Percentiles rank a stretch among this genome's conserved stretches.
These are phyloP conservation scores for Bothrops jararaca DNA, from an alignment of 2,113 vertebrate species.

Conservation along the genomic window DNA sequence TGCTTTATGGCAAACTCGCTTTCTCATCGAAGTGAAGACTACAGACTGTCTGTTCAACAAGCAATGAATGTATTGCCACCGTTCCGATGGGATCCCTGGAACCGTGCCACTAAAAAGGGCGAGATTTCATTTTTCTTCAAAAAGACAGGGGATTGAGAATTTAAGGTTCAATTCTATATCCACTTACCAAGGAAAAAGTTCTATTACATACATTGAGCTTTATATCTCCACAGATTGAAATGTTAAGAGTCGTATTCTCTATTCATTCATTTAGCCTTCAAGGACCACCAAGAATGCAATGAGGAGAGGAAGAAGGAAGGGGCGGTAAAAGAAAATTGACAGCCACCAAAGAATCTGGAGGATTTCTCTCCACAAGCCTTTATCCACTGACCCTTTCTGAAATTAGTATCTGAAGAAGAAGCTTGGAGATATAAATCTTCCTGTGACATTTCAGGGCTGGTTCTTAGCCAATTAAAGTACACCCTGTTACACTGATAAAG, in stretches of 20 bases:
- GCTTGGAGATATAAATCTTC: constrained; percentile 59
- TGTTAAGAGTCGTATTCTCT: background rate
- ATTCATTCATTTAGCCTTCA: background rate
- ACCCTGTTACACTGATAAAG: background rate
- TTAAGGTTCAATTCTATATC: background rate
- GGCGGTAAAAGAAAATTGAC: background rate
- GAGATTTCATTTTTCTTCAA: background rate
- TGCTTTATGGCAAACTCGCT: background rate
- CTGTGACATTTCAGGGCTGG: constrained; percentile 63
- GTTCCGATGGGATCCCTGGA: too few species aligned
- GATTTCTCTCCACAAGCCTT: constrained; percentile 35
- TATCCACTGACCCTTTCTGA: constrained; percentile 43
- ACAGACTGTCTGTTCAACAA: background rate
- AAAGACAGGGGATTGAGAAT: rapidly evolving
- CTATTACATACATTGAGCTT: background rate
- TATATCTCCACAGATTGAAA: background rate
- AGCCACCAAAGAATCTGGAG: background rate
- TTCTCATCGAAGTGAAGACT: background rate
- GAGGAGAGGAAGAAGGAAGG: constrained; percentile 19
- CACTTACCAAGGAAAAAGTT: background rate
- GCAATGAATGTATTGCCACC: background rate
- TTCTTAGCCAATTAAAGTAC: constrained; percentile 56
- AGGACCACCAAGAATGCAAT: background rate
- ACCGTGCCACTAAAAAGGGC: background rate
- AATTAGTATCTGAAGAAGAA: constrained; percentile 58